A percentile compares a stretch with the other conserved stretches of the same genome.
These are phyloP conservation scores for Corythornis madagascariensis DNA, from an alignment of 2,113 vertebrate genomes.

Conservation along the genomic window DNA sequence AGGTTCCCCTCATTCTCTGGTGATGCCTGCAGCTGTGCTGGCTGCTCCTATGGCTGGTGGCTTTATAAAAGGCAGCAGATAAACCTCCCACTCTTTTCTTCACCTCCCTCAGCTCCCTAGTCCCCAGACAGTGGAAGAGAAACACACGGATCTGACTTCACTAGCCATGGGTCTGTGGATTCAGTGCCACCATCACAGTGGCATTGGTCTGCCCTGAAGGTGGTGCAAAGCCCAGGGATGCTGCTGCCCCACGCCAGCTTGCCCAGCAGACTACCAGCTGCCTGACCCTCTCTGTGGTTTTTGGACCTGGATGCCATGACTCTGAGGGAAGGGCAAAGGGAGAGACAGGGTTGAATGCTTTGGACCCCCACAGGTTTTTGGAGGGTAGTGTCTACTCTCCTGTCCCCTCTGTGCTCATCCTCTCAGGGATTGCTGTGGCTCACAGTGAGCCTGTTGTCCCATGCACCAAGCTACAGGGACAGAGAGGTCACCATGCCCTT, in stretches of 20 bases:
- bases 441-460: not conserved
- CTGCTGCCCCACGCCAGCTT: not conserved
- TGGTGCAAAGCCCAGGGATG: not conserved
- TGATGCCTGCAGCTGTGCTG: not conserved
- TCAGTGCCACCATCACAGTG: too few relatives aligned
- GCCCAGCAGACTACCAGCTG: not conserved
- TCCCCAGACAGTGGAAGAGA: not conserved
- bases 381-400: not conserved
- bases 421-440: not conserved
- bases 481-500: not conserved
- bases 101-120: not conserved
- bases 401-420: not conserved
- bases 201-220: not conserved
- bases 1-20: rapidly evolving
- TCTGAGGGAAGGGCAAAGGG: not conserved
- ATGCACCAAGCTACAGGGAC: not conserved
- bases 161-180: not conserved
- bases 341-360: not conserved
- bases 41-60: not conserved
- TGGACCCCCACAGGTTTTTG: not conserved
- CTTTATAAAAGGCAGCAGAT: not conserved
- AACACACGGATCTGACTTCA: not conserved
- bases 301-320: not conserved
- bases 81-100: not conserved
- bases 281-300: not conserved